These are phyloP conservation scores for Anabas testudineus DNA, from an alignment of 2,797 vertebrate genomes.

Conservation along the genomic window DNA sequence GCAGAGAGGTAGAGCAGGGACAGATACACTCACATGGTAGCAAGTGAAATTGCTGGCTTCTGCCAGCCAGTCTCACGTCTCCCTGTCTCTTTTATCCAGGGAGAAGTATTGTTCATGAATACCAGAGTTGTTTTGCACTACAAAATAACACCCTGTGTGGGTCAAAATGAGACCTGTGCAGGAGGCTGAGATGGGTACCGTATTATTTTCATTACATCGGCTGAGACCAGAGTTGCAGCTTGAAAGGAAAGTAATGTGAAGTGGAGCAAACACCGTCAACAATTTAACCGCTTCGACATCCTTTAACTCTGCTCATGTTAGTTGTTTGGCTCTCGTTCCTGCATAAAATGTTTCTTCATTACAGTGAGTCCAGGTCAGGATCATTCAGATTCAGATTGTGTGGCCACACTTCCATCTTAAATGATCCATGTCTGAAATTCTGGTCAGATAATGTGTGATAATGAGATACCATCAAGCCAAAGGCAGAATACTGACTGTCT, in stretches of 20 bases:
- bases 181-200: slow-evolving; percentile 21
- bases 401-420: slow-evolving; percentile 25
- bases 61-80: slow-evolving; percentile 38
- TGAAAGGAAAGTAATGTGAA: slow-evolving; percentile 25
- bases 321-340: slow-evolving; percentile 7
- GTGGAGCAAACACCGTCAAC: slow-evolving; percentile 23
- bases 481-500: slow-evolving; percentile 40
- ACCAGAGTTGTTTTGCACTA: slow-evolving; percentile 51
- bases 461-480: slow-evolving; percentile 40
- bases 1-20: slow-evolving; percentile 14
- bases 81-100: slow-evolving; percentile 31
- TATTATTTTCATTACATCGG: slow-evolving; percentile 45
- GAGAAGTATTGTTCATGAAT: slow-evolving; percentile 56
- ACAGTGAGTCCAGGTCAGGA: not conserved
- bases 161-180: slow-evolving; percentile 39
- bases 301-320: not conserved
- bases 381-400: slow-evolving; percentile 3
- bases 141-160: slow-evolving; percentile 48
- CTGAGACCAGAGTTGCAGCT: slow-evolving; percentile 19
- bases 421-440: slow-evolving; percentile 38
- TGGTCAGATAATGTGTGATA: slow-evolving; percentile 35
- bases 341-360: slow-evolving; percentile 26
- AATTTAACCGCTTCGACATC: slow-evolving; percentile 8
- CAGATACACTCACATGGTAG: slow-evolving; percentile 11
- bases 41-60: slow-evolving; percentile 30